Evolutionary conservation across 2,113 vertebrate genomes (phyloP), one percentile per base, ranked within the genome.

Genomic region (Petroica traversi): DNA sequence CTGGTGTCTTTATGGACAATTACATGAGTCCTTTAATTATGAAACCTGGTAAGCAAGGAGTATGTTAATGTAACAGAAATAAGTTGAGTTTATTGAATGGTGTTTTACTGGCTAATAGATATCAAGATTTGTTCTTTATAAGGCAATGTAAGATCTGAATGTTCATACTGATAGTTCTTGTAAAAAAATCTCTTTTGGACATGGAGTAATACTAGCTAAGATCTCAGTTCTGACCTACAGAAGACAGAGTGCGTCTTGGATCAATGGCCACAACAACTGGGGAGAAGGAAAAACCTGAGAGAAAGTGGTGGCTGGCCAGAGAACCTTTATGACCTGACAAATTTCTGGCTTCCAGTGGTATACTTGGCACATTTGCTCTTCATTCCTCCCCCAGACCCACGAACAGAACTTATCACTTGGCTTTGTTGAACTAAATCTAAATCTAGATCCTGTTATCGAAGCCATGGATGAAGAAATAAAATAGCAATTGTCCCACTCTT

Each of bases 311-410:
- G 2, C 49, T 92, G 13, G 16, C 25, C 12, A 67, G 55, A 67
- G 26, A 62, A 52, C 5, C 6, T 51, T 69, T 67, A 31, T 49
- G 64, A 19, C 9, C 34, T 58, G 68, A 58, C 19, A 74, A 19
- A 52, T 1, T 62, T 48, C 31, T n/a, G n/a, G 4, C 10, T 72
- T 80, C 48, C 11, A 58, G 9, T 5, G 72, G 15, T 59, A 22
- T 11, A 58, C 3, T 9, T 8, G 0, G 8, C 9, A 5, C 16
- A 29, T 54, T 40, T 29, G 14, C 12, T 45, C 19, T 40, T 67
- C 28, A 16, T 64, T 72, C 9, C 17, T 33, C 14, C 19, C 18
- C 6, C 22, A 23, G 31, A 48, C 5, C 4, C 26, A 15, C 4
- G 18, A 3, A 5, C 20, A 63, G 57, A 34, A 55, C 34, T 5